A percentile compares a stretch with the other conserved stretches of the same genome.
phyloP scores from a whole-genome alignment of 2,113 vertebrate species.

The Trichechus manatus region DNA sequence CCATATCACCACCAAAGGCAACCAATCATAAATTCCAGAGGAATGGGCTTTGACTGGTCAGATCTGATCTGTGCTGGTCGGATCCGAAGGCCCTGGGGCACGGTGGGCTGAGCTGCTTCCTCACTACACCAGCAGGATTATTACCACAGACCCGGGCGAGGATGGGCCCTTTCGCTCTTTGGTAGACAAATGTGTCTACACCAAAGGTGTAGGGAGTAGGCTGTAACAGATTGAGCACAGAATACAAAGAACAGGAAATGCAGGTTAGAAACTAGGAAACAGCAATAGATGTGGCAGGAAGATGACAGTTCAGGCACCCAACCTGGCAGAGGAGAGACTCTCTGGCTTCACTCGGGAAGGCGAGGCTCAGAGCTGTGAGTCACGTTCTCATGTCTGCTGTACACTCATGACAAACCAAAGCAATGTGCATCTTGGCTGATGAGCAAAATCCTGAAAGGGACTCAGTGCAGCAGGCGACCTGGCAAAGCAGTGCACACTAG shows the following conservation, averaged over 20 bases:
- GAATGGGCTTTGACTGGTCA: background rate
- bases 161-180: background rate
- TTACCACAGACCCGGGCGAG: background rate
- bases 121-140: background rate
- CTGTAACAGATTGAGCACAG: background rate
- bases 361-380: accelerated
- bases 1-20: background rate
- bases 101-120: background rate
- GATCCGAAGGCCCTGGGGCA: accelerated
- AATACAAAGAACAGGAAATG: background rate
- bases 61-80: background rate
- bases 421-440: background rate
- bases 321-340: background rate
- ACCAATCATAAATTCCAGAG: background rate
- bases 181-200: background rate
- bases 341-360: background rate
- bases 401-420: accelerated
- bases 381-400: background rate
- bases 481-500: background rate
- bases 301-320: background rate
- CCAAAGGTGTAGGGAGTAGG: background rate
- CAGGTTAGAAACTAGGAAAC: background rate
- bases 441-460: background rate
- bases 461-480: accelerated
- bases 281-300: background rate